phyloP scores from a whole-genome alignment of 2,113 vertebrate species.

The Nibea albiflora region DNA sequence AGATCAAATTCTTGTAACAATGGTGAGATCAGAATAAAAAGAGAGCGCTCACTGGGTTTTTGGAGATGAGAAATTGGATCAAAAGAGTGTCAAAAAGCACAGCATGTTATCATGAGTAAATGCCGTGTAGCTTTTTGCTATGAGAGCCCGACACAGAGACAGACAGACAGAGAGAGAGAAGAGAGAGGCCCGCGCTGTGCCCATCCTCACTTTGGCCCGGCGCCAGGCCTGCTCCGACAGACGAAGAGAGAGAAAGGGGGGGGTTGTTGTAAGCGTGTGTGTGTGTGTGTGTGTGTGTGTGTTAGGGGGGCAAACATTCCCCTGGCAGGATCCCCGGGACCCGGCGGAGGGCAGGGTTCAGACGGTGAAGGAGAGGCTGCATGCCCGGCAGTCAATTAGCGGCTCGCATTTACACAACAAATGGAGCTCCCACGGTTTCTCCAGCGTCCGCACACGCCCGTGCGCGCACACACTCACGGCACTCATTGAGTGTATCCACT shows the following conservation, averaged over 20 bases:
- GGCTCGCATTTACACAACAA: conserved; percentile 82
- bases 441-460: conserved; percentile 30
- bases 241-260: conserved; percentile 52
- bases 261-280: conserved; percentile 46
- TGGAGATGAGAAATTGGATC: conserved; percentile 11
- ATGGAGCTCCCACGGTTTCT: conserved; percentile 74
- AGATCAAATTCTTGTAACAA: neutral
- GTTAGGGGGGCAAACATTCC: conserved; percentile 63
- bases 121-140: conserved; percentile 50
- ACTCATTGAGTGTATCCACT: conserved; percentile 74
- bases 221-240: conserved; percentile 68
- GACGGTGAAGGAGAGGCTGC: conserved; percentile 80
- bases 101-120: conserved; percentile 34
- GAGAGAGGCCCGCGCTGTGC: conserved; percentile 55
- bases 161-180: conserved; percentile 39
- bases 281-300: conserved; percentile 24
- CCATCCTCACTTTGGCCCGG: conserved; percentile 64
- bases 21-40: neutral
- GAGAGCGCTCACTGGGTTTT: neutral
- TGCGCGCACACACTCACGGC: conserved; percentile 28
- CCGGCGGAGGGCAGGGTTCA: conserved; percentile 79
- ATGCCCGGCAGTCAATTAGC: conserved; percentile 82
- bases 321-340: conserved; percentile 77
- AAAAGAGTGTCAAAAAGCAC: conserved; percentile 29
- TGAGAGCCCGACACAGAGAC: conserved; percentile 45